Evolutionary conservation across 2,888 invertebrate genomes (phyloP).

Genomic region (Aspidapion aeneum): DNA sequence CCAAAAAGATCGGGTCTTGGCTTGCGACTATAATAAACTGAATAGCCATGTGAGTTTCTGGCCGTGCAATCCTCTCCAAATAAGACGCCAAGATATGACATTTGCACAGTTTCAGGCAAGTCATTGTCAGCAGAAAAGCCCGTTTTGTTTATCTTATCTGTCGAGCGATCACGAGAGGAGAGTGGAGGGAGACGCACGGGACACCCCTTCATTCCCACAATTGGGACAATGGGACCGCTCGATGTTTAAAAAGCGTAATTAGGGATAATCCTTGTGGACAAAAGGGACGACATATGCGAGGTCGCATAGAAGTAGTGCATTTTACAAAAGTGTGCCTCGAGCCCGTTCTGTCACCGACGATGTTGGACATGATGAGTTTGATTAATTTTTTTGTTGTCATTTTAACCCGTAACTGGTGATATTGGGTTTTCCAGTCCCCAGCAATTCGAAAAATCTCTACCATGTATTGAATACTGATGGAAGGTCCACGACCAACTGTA

Average conservation of each 20-base stretch:
- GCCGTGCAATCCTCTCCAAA: slow-evolving; percentile 8
- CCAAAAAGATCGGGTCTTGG: too few relatives aligned
- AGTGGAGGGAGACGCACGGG: too few relatives aligned
- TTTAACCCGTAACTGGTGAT: too few relatives aligned
- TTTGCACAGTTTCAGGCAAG: slow-evolving; percentile 31
- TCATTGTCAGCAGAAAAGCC: slow-evolving; percentile 31
- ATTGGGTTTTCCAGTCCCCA: too few relatives aligned
- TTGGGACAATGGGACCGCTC: slow-evolving; percentile 43
- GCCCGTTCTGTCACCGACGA: background rate
- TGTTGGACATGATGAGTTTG: background rate
- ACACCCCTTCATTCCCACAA: slow-evolving; percentile 46
- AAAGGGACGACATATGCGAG: slow-evolving; percentile 45
- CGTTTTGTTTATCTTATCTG: slow-evolving; percentile 45
- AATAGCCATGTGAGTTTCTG: too few relatives aligned
- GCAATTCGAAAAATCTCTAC: too few relatives aligned
- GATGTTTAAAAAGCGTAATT: slow-evolving; percentile 48
- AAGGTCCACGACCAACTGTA: too few relatives aligned
- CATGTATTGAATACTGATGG: too few relatives aligned
- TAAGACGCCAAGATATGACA: slow-evolving; percentile 28
- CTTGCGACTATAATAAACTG: too few relatives aligned
- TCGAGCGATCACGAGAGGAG: slow-evolving; percentile 25
- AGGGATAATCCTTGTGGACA: slow-evolving; percentile 44
- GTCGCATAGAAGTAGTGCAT: slow-evolving; percentile 28
- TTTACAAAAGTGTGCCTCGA: background rate
- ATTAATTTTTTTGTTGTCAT: background rate